Conservation (phyloP, 2,888 invertebrate genomes). For the Meandrusa payeni region DNA sequence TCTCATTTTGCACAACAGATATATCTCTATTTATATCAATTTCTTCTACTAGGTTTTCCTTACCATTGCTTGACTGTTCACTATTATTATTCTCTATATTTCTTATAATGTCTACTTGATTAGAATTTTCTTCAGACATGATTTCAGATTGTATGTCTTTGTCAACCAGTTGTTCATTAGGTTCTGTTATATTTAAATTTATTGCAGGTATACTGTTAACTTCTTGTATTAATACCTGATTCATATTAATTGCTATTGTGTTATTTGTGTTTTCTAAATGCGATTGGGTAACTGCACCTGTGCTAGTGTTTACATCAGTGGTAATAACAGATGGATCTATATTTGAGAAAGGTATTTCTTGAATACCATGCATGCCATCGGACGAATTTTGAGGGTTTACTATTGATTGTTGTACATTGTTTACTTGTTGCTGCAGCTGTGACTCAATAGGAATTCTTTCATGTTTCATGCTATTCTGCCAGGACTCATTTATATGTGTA, state of each 20-base stretch:
- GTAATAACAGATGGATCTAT: background rate
- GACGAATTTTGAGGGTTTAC: conserved; percentile 28
- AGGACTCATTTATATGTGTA: conserved; percentile 49
- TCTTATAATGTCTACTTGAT: conserved; percentile 13
- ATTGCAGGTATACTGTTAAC: conserved; percentile 24
- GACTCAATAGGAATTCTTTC: conserved; percentile 34
- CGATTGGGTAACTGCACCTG: background rate
- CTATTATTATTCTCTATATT: conserved; percentile 25
- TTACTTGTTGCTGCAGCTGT: conserved; percentile 28
- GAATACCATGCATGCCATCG: conserved; percentile 27
- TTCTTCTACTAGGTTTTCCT: conserved; percentile 28
- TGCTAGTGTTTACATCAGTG: background rate
- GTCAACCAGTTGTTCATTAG: conserved; percentile 18
- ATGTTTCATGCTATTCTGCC: conserved; percentile 49
- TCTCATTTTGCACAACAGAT: conserved; percentile 26
- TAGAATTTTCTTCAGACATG: conserved; percentile 10
- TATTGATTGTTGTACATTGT: background rate
- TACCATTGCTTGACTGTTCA: conserved; percentile 21
- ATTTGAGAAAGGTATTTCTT: conserved; percentile 18
- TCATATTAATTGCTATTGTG: conserved; percentile 21
- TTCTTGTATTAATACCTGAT: conserved; percentile 29
- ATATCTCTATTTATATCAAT: conserved; percentile 28
- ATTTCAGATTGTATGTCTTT: conserved; percentile 24
- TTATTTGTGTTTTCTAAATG: conserved; percentile 19
- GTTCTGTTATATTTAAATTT: conserved; percentile 23